These are phyloP conservation scores for Plebejus argus DNA, from an alignment of 2,888 invertebrate genomes.

Conservation along the genomic window DNA sequence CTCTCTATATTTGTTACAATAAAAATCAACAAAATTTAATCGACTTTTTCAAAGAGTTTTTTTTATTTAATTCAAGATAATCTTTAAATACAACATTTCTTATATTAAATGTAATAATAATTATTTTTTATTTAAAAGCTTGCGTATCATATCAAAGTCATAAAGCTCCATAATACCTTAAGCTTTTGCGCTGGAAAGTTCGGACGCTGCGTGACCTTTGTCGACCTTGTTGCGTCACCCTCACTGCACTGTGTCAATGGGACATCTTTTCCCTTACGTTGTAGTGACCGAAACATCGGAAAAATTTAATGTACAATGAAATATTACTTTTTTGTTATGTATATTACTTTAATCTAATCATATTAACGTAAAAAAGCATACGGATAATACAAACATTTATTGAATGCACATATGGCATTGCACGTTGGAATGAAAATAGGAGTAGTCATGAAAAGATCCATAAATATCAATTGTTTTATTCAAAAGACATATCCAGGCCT, in stretches of 20 bases:
- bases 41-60: no score
- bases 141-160: not conserved
- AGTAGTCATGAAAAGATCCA: no score
- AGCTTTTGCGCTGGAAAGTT: not conserved
- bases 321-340: not conserved
- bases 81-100: no score
- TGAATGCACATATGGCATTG: no score
- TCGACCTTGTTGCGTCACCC: constrained; percentile 23
- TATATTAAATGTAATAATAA: not conserved
- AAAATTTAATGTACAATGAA: not conserved
- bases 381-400: no score
- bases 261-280: not conserved
- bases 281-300: not conserved
- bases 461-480: no score
- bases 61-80: no score
- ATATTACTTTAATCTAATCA: not conserved
- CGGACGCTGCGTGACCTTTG: constrained; percentile 1
- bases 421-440: no score
- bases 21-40: no score
- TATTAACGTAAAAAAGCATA: not conserved
- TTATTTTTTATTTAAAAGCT: not conserved
- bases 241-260: not conserved
- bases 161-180: not conserved
- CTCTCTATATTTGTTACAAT: no score
- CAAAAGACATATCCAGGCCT: no score